These are phyloP conservation scores for Sardina pilchardus DNA, from an alignment of 2,113 vertebrate species.

Conservation along the genomic window DNA sequence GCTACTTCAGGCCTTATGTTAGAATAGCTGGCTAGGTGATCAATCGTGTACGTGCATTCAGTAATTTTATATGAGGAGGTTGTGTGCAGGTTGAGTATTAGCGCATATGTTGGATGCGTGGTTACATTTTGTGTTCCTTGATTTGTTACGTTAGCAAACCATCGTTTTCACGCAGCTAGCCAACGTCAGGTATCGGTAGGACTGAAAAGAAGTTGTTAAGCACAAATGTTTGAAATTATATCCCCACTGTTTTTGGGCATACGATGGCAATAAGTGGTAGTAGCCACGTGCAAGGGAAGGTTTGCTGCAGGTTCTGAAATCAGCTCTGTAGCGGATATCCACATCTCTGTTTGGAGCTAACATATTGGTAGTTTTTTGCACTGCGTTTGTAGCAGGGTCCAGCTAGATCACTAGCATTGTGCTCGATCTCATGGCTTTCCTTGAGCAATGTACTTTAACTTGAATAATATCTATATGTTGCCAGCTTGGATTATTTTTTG, in stretches of 20 bases:
- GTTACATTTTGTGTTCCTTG: neutral
- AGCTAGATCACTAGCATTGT: neutral
- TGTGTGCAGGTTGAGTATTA: neutral
- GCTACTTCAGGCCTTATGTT: neutral
- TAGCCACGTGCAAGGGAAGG: neutral
- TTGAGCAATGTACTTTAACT: neutral
- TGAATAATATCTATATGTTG: neutral
- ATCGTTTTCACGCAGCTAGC: neutral
- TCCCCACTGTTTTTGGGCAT: neutral
- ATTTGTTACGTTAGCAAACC: neutral
- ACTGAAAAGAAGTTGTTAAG: neutral
- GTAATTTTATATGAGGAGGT: neutral
- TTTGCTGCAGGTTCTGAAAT: neutral
- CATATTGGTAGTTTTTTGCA: neutral
- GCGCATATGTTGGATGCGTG: neutral
- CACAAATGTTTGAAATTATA: neutral
- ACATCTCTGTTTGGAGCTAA: neutral
- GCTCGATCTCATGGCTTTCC: neutral
- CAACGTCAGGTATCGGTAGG: neutral
- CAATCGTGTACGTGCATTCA: neutral
- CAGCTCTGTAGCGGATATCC: neutral
- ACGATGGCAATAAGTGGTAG: neutral
- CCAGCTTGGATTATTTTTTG: neutral
- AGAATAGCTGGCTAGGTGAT: neutral
- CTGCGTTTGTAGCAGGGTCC: neutral